phyloP scores from a whole-genome alignment of 2,113 vertebrate genomes.

The Cyprinodon brontotheroides region DNA sequence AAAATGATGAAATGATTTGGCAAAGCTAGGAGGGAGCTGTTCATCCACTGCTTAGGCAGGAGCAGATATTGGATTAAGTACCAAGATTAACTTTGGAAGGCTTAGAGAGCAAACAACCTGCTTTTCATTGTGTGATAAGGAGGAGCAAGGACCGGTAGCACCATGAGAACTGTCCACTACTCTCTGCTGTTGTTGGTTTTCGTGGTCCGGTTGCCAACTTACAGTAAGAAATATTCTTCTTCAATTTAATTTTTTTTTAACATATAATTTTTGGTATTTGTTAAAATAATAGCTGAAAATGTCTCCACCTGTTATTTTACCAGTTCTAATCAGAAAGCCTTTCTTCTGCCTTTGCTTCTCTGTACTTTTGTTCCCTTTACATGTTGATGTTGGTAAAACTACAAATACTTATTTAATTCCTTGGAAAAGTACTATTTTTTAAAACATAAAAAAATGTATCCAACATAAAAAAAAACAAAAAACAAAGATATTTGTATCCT shows the following conservation, averaged over 20 bases:
- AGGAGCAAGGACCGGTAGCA: constrained; percentile 57
- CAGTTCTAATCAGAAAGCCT: background rate
- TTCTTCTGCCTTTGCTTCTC: background rate
- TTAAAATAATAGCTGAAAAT: background rate
- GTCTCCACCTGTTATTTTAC: constrained; percentile 5
- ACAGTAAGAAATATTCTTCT: constrained; percentile 76
- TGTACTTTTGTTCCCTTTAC: constrained; percentile 1
- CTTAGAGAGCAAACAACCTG: constrained; percentile 79
- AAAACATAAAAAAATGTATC: background rate
- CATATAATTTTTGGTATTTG: background rate
- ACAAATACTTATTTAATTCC: background rate
- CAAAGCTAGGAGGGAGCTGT: no score
- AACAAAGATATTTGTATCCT: background rate
- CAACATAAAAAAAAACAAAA: no score
- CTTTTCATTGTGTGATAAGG: constrained; percentile 74
- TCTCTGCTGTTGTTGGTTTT: constrained; percentile 70
- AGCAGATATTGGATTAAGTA: constrained; percentile 74
- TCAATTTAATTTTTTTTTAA: background rate
- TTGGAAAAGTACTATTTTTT: background rate
- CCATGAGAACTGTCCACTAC: constrained; percentile 77
- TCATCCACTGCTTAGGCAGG: constrained; percentile 16
- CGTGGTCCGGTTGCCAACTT: constrained; percentile 69
- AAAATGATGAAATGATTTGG: no score
- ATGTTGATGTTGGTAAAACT: background rate
- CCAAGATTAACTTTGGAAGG: constrained; percentile 77